Evolutionary conservation across 2,113 vertebrate species (phyloP).

Genomic region (Clarias gariepinus): DNA sequence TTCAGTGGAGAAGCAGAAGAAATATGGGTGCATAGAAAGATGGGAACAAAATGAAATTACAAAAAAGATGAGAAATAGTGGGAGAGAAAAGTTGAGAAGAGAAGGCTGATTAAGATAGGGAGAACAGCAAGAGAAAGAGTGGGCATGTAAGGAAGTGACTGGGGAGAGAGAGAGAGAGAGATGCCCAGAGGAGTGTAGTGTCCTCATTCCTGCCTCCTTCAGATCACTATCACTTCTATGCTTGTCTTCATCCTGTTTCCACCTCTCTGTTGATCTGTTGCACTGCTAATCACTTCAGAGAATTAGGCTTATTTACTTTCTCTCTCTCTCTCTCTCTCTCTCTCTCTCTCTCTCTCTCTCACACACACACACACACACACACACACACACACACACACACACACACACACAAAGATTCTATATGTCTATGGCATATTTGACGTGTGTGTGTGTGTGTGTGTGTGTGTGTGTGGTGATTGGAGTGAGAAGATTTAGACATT

Average conservation of each 20-base stretch:
- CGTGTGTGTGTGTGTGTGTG: not conserved
- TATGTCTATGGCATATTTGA: slow-evolving; percentile 13
- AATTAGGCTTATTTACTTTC: not conserved
- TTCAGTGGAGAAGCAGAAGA: not conserved
- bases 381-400: too few species aligned
- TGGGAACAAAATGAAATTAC: not conserved
- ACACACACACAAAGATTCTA: too few species aligned
- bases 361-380: not conserved
- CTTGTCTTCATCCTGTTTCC: not conserved
- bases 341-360: not conserved
- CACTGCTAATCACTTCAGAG: slow-evolving; percentile 3
- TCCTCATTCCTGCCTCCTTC: slow-evolving; percentile 3
- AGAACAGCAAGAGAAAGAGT: not conserved
- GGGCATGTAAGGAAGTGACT: not conserved
- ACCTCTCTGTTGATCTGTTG: not conserved
- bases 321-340: not conserved
- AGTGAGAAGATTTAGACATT: slow-evolving; percentile 42
- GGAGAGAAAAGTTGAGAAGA: not conserved
- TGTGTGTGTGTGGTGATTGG: not conserved
- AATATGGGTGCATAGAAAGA: not conserved
- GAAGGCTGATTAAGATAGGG: not conserved
- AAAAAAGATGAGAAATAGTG: not conserved
- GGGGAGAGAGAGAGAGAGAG: not conserved
- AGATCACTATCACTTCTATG: slow-evolving; percentile 1
- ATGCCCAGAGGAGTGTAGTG: not conserved